A percentile compares a stretch with the other conserved stretches of the same genome.
These are phyloP conservation scores for Dicaeum eximium DNA, from an alignment of 2,113 vertebrate genomes.

Conservation along the genomic window DNA sequence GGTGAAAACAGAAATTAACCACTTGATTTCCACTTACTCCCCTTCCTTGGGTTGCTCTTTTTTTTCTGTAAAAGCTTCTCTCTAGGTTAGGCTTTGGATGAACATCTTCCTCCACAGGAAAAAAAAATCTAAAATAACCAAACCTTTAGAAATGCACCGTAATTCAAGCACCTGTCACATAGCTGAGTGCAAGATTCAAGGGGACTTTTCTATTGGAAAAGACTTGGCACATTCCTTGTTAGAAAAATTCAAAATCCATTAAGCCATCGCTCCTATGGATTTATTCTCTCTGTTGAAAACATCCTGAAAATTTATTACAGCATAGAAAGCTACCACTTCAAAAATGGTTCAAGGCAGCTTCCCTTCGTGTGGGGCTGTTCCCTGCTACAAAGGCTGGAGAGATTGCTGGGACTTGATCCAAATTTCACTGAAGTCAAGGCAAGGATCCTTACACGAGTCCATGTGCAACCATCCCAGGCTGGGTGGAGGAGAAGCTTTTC, in stretches of 20 bases:
- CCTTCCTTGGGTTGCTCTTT: not conserved
- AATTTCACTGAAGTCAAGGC: not conserved
- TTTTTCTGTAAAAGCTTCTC: not conserved
- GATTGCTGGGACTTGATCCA: not conserved
- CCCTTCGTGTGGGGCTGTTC: not conserved
- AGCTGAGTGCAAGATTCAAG: not conserved
- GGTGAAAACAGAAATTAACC: conserved; percentile 66
- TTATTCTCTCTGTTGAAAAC: conserved; percentile 31
- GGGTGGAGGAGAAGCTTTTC: not conserved
- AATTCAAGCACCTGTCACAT: not conserved
- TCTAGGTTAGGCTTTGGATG: not conserved
- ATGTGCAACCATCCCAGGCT: accelerated
- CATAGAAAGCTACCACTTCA: not conserved
- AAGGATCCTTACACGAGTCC: not conserved
- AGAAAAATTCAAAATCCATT: conserved; percentile 58
- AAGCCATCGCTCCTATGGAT: not conserved
- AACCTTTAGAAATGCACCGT: not conserved
- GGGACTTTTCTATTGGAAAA: not conserved
- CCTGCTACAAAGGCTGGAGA: not conserved
- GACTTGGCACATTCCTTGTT: not conserved
- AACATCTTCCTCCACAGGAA: not conserved
- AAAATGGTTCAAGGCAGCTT: not conserved
- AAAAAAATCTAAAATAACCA: not conserved
- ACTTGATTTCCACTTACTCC: conserved; percentile 7
- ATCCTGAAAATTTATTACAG: conserved; percentile 2